Percentiles rank a stretch among this genome's conserved stretches.
Conservation (phyloP, 2,888 invertebrate species). For the Ormyrus thymus region DNA sequence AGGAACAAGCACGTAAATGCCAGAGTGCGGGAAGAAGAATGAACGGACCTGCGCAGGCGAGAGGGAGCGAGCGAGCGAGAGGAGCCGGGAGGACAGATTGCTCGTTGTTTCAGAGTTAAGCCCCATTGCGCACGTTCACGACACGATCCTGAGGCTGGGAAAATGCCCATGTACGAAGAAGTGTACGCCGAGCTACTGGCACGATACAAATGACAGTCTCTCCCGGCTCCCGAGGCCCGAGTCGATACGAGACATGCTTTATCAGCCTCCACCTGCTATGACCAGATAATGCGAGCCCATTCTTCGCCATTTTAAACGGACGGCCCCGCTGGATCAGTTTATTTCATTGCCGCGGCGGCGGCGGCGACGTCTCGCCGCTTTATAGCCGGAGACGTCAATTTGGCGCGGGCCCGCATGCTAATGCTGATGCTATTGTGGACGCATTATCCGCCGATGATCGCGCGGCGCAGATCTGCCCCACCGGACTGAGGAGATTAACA, state of each 20-base stretch:
- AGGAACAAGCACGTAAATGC: conserved; percentile 49
- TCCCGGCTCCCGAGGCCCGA: neutral
- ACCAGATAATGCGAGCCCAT: conserved; percentile 13
- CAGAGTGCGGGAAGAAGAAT: conserved; percentile 27
- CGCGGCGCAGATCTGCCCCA: neutral
- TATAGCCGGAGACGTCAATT: neutral
- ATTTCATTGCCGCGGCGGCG: too few species aligned
- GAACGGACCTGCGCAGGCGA: conserved; percentile 13
- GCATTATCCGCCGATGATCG: conserved; percentile 32
- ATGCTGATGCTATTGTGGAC: conserved; percentile 19
- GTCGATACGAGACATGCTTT: conserved; percentile 42
- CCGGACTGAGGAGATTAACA: neutral
- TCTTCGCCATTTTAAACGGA: neutral
- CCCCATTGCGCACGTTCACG: conserved; percentile 64
- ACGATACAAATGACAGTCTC: conserved; percentile 42
- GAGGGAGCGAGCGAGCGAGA: conserved; percentile 43
- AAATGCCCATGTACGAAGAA: conserved; percentile 52
- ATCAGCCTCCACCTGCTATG: conserved; percentile 15
- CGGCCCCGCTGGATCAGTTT: too few species aligned
- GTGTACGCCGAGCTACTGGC: conserved; percentile 24
- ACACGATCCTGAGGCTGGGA: conserved; percentile 58
- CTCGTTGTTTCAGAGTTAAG: conserved; percentile 66
- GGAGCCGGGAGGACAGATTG: conserved; percentile 64
- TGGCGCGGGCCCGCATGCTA: neutral
- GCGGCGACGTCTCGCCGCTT: too few species aligned